Evolutionary conservation across 2,113 vertebrate species (phyloP).

Genomic region (Phyllostomus discolor): DNA sequence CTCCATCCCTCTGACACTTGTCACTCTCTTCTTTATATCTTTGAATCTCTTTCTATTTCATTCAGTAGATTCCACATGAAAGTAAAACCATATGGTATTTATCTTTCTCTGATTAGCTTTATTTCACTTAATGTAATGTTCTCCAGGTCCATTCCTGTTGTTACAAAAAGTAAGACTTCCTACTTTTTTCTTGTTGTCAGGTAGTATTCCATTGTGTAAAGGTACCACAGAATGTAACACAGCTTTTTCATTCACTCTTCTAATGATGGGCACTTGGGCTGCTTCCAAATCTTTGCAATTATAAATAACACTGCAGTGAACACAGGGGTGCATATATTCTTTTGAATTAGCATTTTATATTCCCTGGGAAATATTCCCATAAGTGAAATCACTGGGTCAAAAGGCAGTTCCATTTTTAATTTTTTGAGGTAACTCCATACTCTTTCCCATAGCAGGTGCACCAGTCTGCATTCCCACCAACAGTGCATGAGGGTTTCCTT

Average conservation of each 20-base stretch:
- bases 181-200: not conserved
- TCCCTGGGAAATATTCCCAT: not conserved
- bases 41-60: too few species aligned
- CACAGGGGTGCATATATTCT: not conserved
- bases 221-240: not conserved
- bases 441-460: not conserved
- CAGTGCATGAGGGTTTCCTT: not conserved
- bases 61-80: too few species aligned
- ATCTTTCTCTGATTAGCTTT: not conserved
- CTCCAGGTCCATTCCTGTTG: not conserved
- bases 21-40: too few species aligned
- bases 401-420: too few species aligned
- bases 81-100: too few species aligned
- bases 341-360: not conserved
- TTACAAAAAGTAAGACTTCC: not conserved
- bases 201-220: not conserved
- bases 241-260: too few species aligned
- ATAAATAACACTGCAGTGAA: too few species aligned
- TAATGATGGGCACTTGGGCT: too few species aligned
- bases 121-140: not conserved
- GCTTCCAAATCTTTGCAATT: too few species aligned
- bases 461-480: not conserved
- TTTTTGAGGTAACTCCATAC: not conserved
- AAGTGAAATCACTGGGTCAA: not conserved
- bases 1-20: too few species aligned